Conservation (phyloP, 2,113 vertebrate species). For the Cebus imitator region DNA sequence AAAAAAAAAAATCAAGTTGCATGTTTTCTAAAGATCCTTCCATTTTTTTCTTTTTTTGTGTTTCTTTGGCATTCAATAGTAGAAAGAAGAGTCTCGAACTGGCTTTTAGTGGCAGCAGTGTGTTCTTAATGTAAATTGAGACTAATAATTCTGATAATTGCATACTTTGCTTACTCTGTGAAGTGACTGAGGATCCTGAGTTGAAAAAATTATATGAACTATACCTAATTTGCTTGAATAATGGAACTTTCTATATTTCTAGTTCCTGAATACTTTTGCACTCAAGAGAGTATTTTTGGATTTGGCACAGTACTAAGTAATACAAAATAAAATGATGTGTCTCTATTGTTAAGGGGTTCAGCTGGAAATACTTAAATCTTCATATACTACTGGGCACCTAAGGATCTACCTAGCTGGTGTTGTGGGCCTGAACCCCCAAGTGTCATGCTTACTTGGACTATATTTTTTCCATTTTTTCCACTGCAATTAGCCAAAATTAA, state of each 20-base stretch:
- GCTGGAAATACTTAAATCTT: background rate
- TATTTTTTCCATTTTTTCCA: background rate
- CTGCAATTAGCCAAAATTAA: background rate
- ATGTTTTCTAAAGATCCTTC: background rate
- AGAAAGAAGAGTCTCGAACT: background rate
- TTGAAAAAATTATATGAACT: constrained; percentile 5
- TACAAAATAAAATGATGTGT: constrained; percentile 29
- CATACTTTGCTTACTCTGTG: background rate
- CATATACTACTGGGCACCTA: background rate
- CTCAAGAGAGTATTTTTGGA: background rate
- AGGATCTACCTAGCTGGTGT: background rate
- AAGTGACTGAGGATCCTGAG: background rate
- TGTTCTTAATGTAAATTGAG: background rate
- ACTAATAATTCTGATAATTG: background rate
- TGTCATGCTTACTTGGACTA: background rate
- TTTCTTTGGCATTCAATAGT: background rate
- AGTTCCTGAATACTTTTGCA: constrained; percentile 1
- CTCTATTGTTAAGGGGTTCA: background rate
- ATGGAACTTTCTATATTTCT: background rate
- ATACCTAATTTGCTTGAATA: background rate
- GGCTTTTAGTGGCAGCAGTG: background rate
- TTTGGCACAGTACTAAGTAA: background rate
- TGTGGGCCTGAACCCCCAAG: background rate
- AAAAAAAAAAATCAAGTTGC: background rate
- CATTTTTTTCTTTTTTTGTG: background rate